Base-by-base conservation (phyloP, 2,113 vertebrate species). In the Emberiza fucata region DNA sequence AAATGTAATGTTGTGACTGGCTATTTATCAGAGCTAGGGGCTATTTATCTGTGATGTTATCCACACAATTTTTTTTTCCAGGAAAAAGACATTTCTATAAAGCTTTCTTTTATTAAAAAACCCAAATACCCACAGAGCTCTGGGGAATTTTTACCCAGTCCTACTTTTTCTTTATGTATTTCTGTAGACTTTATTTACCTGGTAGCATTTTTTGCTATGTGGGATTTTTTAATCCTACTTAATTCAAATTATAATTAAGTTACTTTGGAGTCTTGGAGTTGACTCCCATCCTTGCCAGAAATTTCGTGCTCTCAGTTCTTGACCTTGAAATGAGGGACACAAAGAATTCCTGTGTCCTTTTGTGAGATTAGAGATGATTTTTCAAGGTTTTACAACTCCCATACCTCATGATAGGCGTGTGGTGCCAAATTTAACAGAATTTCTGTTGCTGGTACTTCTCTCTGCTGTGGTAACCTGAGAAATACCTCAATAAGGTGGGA, bases 31-130 rank as follows among this genome's bases (percentile, higher is more conserved):
- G 80, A 73, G 64, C 50, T 27, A 31, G 51, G 83, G 65, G 65
- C 68, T 86, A 86, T 86, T 91, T 91, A 77, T 80, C 82, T 90
- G 45, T 88, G 72, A 61, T 73, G 29, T 65, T 86, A 83, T 45
- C 59, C 72, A 77, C 13, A 45, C 12, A 18, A 56, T 56, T 59
- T 64, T 69, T 33, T 47, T 53, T 33, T 0, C 8, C 29, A 47
- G 42, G 14, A 31, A 59, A 91, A 78, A 39, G 44, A 63, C 25
- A 51, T 29, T 78, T 94, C 42, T 78, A 12, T 86, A 81, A 84
- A 84, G 16, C 17, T 88, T 86, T 81, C 22, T 86, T 94, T 86
- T 87, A 73, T 75, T 80, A 70, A 93, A 69, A 93, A 93, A 12
- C 14, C 12, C 19, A 35, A 57, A 54, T 80, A 44, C 68, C 45